A percentile compares a stretch with the other conserved stretches of the same genome.
These are phyloP conservation scores for Parapsyche elsis DNA, from an alignment of 1,140 invertebrate genomes.

Conservation along the genomic window DNA sequence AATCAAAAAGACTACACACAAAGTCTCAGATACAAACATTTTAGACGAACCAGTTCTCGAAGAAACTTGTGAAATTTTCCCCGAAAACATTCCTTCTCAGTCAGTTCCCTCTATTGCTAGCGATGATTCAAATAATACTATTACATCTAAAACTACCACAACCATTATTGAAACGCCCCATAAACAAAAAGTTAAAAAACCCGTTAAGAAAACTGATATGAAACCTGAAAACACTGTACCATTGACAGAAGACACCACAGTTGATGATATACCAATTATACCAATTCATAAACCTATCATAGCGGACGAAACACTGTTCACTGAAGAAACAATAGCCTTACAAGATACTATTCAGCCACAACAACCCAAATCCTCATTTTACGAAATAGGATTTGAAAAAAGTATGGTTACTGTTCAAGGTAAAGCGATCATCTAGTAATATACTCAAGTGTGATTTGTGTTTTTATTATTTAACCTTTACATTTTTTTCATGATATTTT, in stretches of 20 bases:
- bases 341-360: constrained; percentile 38
- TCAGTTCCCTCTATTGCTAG: background rate
- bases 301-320: constrained; percentile 40
- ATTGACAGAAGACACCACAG: constrained; percentile 19
- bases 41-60: constrained; percentile 50
- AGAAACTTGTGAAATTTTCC: constrained; percentile 39
- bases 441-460: background rate
- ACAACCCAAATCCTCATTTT: constrained; percentile 28
- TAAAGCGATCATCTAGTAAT: constrained; percentile 16
- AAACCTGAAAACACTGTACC: constrained; percentile 41
- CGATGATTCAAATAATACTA: constrained; percentile 1
- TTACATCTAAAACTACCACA: constrained; percentile 15
- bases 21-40: background rate
- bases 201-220: constrained; percentile 15
- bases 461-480: too few relatives aligned
- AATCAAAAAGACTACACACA: constrained; percentile 46
- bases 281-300: constrained; percentile 44
- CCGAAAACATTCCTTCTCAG: constrained; percentile 4
- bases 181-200: constrained; percentile 36
- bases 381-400: constrained; percentile 19
- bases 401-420: constrained; percentile 17
- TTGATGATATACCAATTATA: constrained; percentile 20
- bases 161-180: background rate
- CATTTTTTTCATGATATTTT: constrained; percentile 53
- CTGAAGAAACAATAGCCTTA: constrained; percentile 34